phyloP scores from a whole-genome alignment of 1,140 invertebrate species.

The Potamilus streckersoni region DNA sequence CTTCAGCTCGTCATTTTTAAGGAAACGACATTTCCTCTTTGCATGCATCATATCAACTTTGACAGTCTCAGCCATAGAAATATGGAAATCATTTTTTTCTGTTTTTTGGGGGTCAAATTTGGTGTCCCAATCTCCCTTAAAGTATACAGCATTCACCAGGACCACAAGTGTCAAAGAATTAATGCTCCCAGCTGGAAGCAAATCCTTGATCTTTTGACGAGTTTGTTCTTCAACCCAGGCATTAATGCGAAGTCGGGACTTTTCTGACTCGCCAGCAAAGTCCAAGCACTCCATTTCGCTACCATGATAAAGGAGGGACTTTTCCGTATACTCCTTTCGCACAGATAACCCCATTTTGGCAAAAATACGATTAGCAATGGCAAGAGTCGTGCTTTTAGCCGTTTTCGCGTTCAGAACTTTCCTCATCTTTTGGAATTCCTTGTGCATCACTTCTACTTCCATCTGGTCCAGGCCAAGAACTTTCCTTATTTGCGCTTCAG shows the following conservation, averaged over 20 bases:
- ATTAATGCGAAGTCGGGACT: slow-evolving; percentile 72
- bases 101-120: slow-evolving; percentile 75
- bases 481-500: slow-evolving; percentile 74
- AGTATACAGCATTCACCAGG: slow-evolving; percentile 83
- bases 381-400: too few species aligned
- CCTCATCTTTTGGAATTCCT: slow-evolving; percentile 13
- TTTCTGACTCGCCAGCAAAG: slow-evolving; percentile 22
- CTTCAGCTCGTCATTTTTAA: slow-evolving; percentile 56
- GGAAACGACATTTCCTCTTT: slow-evolving; percentile 16
- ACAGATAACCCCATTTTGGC: too few species aligned
- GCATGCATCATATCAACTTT: slow-evolving; percentile 38
- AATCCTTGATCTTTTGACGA: slow-evolving; percentile 73
- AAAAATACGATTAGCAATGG: too few species aligned
- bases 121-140: slow-evolving; percentile 81
- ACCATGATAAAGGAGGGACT: too few species aligned
- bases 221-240: slow-evolving; percentile 78
- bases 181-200: slow-evolving; percentile 70
- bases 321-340: too few species aligned
- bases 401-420: too few species aligned
- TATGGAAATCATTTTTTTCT: slow-evolving; percentile 45
- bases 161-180: slow-evolving; percentile 73
- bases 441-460: slow-evolving; percentile 18
- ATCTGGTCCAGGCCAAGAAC: slow-evolving; percentile 20
- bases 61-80: slow-evolving; percentile 13
- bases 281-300: slow-evolving; percentile 11